Conservation (phyloP, 1,140 invertebrate species). For the Mycetomoellerius zeteki region DNA sequence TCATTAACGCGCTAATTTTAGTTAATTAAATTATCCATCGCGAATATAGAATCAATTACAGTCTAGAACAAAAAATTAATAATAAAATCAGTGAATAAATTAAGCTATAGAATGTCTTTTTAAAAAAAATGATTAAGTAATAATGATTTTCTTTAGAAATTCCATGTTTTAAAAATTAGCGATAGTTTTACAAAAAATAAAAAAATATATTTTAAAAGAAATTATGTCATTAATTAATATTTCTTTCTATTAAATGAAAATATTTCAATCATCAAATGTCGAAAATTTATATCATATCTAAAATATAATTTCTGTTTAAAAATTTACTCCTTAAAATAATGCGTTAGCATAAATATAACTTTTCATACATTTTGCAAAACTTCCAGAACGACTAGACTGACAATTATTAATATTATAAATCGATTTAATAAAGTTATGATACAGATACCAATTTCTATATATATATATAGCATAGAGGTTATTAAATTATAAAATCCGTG, state of each 20-base stretch:
- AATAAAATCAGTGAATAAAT: background rate
- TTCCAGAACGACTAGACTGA: background rate
- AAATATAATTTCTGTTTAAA: background rate
- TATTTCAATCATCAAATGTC: background rate
- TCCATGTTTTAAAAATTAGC: background rate
- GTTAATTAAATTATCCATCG: background rate
- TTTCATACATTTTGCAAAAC: background rate
- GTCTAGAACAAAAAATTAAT: background rate
- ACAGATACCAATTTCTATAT: conserved; percentile 26
- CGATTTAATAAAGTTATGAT: conserved; percentile 41
- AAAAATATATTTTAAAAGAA: background rate
- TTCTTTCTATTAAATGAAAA: background rate
- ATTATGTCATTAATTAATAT: conserved; percentile 14
- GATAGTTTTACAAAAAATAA: background rate
- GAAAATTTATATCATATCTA: background rate
- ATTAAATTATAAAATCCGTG: conserved; percentile 38
- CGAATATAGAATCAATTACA: background rate
- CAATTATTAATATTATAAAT: background rate
- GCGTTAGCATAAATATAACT: background rate
- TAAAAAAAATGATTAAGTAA: conserved; percentile 1
- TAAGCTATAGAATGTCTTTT: background rate
- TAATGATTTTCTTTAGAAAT: background rate
- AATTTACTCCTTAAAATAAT: background rate
- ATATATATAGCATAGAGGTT: background rate
- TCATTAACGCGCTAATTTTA: background rate